phyloP scores from a whole-genome alignment of 1,140 invertebrate genomes.

The Euwallacea similis region DNA sequence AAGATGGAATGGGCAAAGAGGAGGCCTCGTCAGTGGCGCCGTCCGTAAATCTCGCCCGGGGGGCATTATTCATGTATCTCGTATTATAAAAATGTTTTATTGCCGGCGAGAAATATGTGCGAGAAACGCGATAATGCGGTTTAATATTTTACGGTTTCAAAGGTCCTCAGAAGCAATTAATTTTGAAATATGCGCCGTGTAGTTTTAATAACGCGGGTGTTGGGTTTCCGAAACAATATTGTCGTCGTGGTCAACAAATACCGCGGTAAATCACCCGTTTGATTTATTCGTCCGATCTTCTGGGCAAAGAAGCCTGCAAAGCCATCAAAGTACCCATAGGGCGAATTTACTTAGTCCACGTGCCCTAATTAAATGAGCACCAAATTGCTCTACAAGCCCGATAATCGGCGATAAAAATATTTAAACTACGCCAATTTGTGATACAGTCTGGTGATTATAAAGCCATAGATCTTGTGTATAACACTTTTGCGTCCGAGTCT shows the following conservation, averaged over 20 bases:
- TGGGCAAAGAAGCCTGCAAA: too few relatives aligned
- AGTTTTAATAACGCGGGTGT: conserved; percentile 29
- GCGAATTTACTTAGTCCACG: too few relatives aligned
- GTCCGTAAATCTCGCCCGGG: conserved; percentile 9
- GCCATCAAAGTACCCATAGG: too few relatives aligned
- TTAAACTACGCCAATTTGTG: too few relatives aligned
- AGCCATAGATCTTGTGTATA: too few relatives aligned
- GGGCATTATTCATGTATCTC: conserved; percentile 10
- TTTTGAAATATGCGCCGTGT: conserved; percentile 24
- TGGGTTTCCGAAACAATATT: conserved; percentile 21
- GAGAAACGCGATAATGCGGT: conserved; percentile 30
- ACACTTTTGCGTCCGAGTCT: too few relatives aligned
- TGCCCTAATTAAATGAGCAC: too few relatives aligned
- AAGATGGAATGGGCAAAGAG: not conserved
- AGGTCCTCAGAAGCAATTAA: conserved; percentile 29
- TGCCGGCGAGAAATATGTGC: conserved; percentile 24
- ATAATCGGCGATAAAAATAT: too few relatives aligned
- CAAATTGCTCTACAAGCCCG: too few relatives aligned
- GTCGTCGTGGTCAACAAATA: conserved; percentile 5
- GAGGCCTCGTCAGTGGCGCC: not conserved
- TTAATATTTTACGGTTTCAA: conserved; percentile 29
- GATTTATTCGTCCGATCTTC: conserved; percentile 4
- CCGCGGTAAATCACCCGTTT: not conserved
- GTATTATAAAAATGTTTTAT: conserved; percentile 25
- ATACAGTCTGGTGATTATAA: too few relatives aligned